Percentiles rank a stretch among this genome's conserved stretches.
phyloP scores from a whole-genome alignment of 2,888 invertebrate species.

The Apamea sordens region DNA sequence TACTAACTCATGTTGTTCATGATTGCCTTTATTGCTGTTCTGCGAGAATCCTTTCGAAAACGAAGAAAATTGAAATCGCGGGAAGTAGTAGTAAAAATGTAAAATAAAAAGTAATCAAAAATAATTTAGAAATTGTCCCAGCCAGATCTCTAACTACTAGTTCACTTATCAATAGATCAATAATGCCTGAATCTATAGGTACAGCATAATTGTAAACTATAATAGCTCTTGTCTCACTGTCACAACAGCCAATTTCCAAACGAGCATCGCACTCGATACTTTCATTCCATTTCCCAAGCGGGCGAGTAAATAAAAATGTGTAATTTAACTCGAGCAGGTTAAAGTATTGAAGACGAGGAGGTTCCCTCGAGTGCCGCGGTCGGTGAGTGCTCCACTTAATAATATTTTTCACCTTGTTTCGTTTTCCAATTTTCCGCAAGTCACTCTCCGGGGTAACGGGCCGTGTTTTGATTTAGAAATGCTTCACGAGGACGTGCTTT shows the following conservation, averaged over 20 bases:
- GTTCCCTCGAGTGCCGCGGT: slow-evolving; percentile 64
- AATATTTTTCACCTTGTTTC: slow-evolving; percentile 91
- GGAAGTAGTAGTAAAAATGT: not conserved
- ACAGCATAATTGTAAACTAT: not conserved
- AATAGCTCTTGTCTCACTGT: not conserved
- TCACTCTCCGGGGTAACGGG: slow-evolving; percentile 90
- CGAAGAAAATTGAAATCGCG: too few relatives aligned
- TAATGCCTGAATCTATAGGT: not conserved
- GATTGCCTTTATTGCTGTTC: not conserved
- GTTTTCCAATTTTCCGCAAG: slow-evolving; percentile 90
- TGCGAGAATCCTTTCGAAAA: not conserved
- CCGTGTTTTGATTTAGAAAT: slow-evolving; percentile 89
- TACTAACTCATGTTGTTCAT: not conserved
- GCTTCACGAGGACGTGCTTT: slow-evolving; percentile 71
- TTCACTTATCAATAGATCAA: not conserved
- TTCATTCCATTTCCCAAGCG: slow-evolving; percentile 38
- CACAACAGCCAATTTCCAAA: slow-evolving; percentile 25
- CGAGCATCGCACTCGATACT: slow-evolving; percentile 11
- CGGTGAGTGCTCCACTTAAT: slow-evolving; percentile 86
- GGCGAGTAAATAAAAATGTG: slow-evolving; percentile 54
- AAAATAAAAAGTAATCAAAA: not conserved
- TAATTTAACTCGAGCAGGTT: slow-evolving; percentile 62
- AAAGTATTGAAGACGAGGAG: slow-evolving; percentile 60
- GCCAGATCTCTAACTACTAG: not conserved
- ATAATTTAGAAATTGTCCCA: not conserved